These are phyloP conservation scores for Phoebastria nigripes DNA, from an alignment of 2,797 vertebrate genomes.

Conservation along the genomic window DNA sequence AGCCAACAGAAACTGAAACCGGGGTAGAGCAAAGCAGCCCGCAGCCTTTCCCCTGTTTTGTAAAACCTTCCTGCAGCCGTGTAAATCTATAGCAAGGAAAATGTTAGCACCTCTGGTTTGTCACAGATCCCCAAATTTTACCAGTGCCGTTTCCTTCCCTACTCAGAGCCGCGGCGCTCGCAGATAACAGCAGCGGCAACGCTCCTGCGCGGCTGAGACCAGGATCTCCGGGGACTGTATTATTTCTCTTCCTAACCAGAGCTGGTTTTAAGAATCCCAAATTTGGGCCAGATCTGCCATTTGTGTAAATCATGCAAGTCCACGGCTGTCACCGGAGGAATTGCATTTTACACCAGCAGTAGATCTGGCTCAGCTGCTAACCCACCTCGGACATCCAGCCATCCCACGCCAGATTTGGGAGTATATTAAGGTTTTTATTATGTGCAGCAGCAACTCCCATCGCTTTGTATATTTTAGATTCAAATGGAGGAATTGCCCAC, in stretches of 20 bases:
- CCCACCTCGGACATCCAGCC: not conserved
- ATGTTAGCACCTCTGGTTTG: accelerated
- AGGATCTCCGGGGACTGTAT: accelerated
- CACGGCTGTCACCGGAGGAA: not conserved
- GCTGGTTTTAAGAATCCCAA: not conserved
- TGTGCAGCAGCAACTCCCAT: not conserved
- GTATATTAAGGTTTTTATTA: accelerated
- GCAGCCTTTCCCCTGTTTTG: not conserved
- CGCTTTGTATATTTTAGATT: accelerated
- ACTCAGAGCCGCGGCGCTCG: accelerated
- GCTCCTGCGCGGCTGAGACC: not conserved
- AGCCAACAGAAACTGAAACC: not conserved
- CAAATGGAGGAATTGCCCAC: not conserved
- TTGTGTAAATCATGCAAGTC: accelerated
- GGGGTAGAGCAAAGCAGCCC: not conserved
- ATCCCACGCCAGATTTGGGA: not conserved
- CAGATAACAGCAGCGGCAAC: accelerated
- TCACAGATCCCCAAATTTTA: accelerated
- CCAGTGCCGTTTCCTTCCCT: accelerated
- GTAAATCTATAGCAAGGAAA: accelerated
- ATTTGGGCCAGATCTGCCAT: not conserved
- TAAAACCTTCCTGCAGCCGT: accelerated
- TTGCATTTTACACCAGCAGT: accelerated
- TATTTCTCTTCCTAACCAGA: not conserved
- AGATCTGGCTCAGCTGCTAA: not conserved